Conservation (phyloP, 2,888 invertebrate species). For the Petrolisthes manimaculis region DNA sequence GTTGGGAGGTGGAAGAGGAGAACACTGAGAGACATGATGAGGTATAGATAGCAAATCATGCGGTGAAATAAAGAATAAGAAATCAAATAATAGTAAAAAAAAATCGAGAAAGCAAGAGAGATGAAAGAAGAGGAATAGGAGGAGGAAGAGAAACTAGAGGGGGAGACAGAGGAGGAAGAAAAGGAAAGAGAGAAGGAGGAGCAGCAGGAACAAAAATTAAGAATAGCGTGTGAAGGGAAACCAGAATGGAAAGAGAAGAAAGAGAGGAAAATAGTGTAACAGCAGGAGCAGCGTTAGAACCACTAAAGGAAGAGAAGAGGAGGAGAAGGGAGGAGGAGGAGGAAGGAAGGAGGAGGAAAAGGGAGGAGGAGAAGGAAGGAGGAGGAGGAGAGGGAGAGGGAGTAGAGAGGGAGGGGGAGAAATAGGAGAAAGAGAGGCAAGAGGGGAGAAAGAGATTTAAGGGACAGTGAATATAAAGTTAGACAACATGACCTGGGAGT, state of each 20-base stretch:
- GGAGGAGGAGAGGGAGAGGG: background rate
- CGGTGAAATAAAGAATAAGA: too few relatives aligned
- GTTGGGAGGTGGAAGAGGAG: too few relatives aligned
- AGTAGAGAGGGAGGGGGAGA: background rate
- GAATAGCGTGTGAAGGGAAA: background rate
- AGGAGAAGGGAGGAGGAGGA: background rate
- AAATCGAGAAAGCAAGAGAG: too few relatives aligned
- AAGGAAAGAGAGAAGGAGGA: background rate
- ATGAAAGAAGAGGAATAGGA: too few relatives aligned
- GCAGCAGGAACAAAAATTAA: background rate
- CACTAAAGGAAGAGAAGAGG: background rate
- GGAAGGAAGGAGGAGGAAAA: background rate
- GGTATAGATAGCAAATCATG: too few relatives aligned
- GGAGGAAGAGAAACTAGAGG: too few relatives aligned
- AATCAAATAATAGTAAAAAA: too few relatives aligned
- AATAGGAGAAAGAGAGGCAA: background rate
- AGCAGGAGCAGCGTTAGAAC: too few relatives aligned
- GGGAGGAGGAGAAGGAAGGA: background rate
- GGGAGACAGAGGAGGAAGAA: background rate
- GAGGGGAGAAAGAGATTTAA: background rate
- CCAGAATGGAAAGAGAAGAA: background rate
- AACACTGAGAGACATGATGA: too few relatives aligned
- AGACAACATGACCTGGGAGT: background rate
- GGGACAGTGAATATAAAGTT: background rate
- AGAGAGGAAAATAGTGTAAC: background rate